Evolutionary conservation across 2,113 vertebrate species (phyloP).

Genomic region (Gopherus flavomarginatus): DNA sequence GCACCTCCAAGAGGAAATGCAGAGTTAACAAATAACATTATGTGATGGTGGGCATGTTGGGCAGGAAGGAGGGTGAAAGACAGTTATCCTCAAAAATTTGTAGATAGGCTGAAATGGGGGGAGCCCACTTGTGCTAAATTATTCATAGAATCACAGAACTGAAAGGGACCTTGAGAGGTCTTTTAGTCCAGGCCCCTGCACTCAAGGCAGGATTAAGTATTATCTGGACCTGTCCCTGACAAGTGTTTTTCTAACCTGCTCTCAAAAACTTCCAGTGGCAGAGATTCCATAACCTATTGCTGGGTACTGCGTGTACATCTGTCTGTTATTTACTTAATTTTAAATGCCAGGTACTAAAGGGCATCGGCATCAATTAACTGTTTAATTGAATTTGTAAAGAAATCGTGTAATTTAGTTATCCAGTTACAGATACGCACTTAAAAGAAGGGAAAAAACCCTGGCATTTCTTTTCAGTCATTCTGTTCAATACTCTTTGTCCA

Average conservation of each 20-base stretch:
- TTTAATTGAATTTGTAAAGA: constrained; percentile 75
- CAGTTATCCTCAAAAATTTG: constrained; percentile 20
- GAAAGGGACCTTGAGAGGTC: neutral
- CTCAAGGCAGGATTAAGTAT: neutral
- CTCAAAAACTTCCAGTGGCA: neutral
- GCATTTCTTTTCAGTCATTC: constrained; percentile 39
- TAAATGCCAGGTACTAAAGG: constrained; percentile 72
- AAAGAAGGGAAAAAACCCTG: neutral
- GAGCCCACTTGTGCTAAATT: constrained; percentile 34
- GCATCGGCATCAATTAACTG: constrained; percentile 70
- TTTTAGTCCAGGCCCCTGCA: neutral
- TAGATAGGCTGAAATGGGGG: neutral
- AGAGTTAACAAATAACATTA: constrained; percentile 11
- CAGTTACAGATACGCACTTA: neutral
- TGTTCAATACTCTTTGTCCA: neutral
- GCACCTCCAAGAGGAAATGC: neutral
- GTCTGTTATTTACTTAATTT: constrained; percentile 70
- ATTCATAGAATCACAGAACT: neutral
- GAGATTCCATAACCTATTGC: neutral
- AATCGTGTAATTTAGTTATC: constrained; percentile 59
- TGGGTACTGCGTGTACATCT: constrained; percentile 44
- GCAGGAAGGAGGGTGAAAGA: constrained; percentile 1
- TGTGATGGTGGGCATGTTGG: neutral
- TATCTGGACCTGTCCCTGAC: neutral
- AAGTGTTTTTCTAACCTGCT: neutral